A percentile compares a stretch with the other conserved stretches of the same genome.
Evolutionary conservation across 2,888 invertebrate genomes (phyloP).

Genomic region (Oscheius myriophilus): DNA sequence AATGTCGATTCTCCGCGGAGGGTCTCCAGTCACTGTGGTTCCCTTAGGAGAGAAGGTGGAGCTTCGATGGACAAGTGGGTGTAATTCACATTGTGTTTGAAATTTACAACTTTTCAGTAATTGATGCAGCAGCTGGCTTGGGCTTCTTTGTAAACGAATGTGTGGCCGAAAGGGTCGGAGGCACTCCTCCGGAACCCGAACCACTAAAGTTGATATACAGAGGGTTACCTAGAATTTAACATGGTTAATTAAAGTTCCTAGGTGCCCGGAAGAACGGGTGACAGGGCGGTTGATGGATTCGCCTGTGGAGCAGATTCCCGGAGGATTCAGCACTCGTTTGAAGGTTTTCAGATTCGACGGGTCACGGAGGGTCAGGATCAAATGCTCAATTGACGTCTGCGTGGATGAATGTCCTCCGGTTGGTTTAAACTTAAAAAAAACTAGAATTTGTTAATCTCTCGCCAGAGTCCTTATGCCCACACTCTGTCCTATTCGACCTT

Average conservation of each 20-base stretch:
- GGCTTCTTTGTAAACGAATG: slow-evolving; percentile 68
- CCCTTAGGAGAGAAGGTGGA: slow-evolving; percentile 63
- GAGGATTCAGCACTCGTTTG: slow-evolving; percentile 63
- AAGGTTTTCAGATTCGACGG: slow-evolving; percentile 70
- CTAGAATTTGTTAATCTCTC: slow-evolving; percentile 39
- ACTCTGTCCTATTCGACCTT: too few relatives aligned
- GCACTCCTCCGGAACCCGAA: slow-evolving; percentile 61
- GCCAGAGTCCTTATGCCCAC: too few relatives aligned
- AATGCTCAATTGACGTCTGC: slow-evolving; percentile 68
- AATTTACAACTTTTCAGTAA: slow-evolving; percentile 36
- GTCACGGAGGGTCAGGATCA: slow-evolving; percentile 65
- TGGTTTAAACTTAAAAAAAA: too few relatives aligned
- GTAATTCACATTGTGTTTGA: background rate
- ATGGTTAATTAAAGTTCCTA: slow-evolving; percentile 34
- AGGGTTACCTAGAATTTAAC: slow-evolving; percentile 51
- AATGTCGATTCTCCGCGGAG: slow-evolving; percentile 63
- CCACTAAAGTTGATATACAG: slow-evolving; percentile 65
- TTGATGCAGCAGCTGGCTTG: slow-evolving; percentile 38
- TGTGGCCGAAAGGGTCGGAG: slow-evolving; percentile 67
- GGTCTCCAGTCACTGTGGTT: slow-evolving; percentile 62
- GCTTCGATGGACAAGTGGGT: slow-evolving; percentile 56
- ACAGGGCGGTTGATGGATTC: slow-evolving; percentile 57
- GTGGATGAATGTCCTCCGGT: slow-evolving; percentile 62
- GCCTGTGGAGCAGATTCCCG: slow-evolving; percentile 49
- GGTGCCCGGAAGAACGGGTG: slow-evolving; percentile 67